Conservation (phyloP, 2,888 invertebrate genomes). For the Stegana nigrithorax region DNA sequence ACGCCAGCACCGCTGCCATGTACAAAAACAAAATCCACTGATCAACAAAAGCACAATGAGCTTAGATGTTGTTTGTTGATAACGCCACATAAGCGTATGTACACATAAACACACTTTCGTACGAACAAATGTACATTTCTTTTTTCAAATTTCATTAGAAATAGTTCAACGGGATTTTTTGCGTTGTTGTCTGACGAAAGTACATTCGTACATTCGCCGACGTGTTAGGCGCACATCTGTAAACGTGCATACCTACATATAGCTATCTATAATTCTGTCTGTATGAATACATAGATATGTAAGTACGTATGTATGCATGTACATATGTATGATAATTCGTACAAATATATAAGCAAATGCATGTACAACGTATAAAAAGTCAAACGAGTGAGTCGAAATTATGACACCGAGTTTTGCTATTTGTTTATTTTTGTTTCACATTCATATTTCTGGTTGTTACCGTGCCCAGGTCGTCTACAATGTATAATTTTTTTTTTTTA, state of each 20-base stretch:
- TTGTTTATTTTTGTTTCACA: constrained; percentile 5
- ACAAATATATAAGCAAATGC: neutral
- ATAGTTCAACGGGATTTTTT: neutral
- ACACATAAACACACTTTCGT: neutral
- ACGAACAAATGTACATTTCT: neutral
- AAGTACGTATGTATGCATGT: too few relatives aligned
- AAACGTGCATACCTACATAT: neutral
- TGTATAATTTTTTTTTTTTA: too few relatives aligned
- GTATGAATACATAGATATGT: too few relatives aligned
- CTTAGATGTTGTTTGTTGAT: constrained; percentile 5
- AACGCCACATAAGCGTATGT: neutral
- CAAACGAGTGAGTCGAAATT: constrained; percentile 5
- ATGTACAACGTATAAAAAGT: neutral
- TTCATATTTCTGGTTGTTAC: neutral
- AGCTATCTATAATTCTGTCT: too few relatives aligned
- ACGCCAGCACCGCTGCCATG: too few relatives aligned
- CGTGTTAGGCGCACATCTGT: neutral
- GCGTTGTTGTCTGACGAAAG: neutral
- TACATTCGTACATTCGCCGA: neutral
- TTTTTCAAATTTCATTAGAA: constrained; percentile 7
- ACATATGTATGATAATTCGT: too few relatives aligned
- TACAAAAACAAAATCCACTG: neutral
- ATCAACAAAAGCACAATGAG: constrained; percentile 4
- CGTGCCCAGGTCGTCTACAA: too few relatives aligned
- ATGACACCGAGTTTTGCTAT: constrained; percentile 12